These are phyloP conservation scores for Okamejei kenojei DNA, from an alignment of 2,797 vertebrate genomes.

Conservation along the genomic window DNA sequence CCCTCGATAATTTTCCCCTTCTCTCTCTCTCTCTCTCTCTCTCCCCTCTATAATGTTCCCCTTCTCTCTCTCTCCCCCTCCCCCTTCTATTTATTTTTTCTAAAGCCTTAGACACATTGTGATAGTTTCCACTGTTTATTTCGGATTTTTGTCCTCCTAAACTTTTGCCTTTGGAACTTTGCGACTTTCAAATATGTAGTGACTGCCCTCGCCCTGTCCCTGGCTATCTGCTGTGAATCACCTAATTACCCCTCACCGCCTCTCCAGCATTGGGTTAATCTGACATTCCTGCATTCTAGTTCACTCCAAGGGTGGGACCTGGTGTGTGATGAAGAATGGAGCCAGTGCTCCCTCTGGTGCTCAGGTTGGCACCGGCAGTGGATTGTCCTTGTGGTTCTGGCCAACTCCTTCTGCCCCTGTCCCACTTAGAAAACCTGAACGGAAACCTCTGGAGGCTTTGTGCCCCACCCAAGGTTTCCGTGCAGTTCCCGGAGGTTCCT, in stretches of 20 bases:
- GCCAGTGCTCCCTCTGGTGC: background rate
- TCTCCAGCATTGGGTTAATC: no score
- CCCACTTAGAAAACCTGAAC: no score
- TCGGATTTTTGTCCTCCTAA: background rate
- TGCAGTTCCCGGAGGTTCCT: no score
- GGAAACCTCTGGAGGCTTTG: no score
- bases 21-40: background rate
- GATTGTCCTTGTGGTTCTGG: no score
- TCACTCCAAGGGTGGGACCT: background rate
- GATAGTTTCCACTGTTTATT: background rate
- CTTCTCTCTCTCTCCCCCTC: background rate
- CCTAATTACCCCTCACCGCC: no score
- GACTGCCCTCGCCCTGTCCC: background rate
- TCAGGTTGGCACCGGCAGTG: background rate
- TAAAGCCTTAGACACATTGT: background rate
- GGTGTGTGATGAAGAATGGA: background rate
- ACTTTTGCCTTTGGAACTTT: background rate
- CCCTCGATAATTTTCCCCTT: no score
- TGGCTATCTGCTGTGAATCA: no score
- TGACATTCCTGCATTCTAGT: background rate
- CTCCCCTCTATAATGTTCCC: no score
- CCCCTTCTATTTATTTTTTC: background rate
- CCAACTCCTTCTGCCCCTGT: no score
- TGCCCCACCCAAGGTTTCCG: no score
- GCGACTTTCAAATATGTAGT: background rate